Evolutionary conservation across 2,888 invertebrate genomes (phyloP).

Genomic region (Calameuta filiformis): DNA sequence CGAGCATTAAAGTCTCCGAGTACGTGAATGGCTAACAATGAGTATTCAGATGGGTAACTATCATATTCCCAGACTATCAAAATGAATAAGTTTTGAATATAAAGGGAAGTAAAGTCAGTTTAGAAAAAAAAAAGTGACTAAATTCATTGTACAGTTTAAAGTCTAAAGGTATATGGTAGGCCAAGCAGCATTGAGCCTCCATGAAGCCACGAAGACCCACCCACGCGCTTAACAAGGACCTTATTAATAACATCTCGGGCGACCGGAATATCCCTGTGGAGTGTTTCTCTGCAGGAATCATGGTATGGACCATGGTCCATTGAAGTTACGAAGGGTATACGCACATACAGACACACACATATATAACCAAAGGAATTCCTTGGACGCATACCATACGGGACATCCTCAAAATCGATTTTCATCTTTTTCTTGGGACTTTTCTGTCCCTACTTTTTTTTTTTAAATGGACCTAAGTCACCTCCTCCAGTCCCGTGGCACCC

Average conservation of each 20-base stretch:
- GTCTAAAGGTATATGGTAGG: not conserved
- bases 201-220: not conserved
- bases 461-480: conserved; percentile 12
- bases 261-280: conserved; percentile 44
- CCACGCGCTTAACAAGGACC: conserved; percentile 15
- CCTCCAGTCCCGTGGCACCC: conserved; percentile 8
- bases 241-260: conserved; percentile 40
- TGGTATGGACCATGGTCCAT: conserved; percentile 28
- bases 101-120: not conserved
- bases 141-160: not conserved
- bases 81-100: not conserved
- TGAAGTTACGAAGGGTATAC: conserved; percentile 33
- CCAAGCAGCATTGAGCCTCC: not conserved
- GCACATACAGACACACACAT: not conserved
- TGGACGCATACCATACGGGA: conserved; percentile 10
- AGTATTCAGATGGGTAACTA: not conserved
- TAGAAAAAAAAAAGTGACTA: not conserved
- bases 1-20: not conserved
- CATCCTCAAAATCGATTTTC: conserved; percentile 21
- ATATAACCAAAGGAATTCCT: conserved; percentile 42
- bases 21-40: not conserved
- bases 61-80: not conserved
- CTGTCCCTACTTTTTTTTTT: conserved; percentile 3
- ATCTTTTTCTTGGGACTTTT: conserved; percentile 12
- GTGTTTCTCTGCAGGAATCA: conserved; percentile 48